Evolutionary conservation across 2,888 invertebrate genomes (phyloP).

Genomic region (Microdon myrmicae): DNA sequence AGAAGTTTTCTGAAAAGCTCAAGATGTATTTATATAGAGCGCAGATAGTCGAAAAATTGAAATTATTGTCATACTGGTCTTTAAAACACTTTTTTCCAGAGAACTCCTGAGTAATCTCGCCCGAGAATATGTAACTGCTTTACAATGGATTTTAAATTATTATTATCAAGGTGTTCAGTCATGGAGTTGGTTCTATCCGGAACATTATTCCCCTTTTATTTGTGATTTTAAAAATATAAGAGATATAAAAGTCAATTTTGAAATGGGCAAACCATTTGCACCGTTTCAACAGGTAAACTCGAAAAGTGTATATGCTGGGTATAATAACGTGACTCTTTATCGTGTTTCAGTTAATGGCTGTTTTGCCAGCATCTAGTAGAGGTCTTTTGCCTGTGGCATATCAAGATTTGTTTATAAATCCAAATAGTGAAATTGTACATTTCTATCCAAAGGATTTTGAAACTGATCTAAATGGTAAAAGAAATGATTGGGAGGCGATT

Average conservation of each 20-base stretch:
- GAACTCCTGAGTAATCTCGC: slow-evolving; percentile 84
- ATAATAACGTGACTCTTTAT: slow-evolving; percentile 1
- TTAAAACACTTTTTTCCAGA: slow-evolving; percentile 67
- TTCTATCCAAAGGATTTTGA: slow-evolving; percentile 93
- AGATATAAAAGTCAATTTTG: slow-evolving; percentile 81
- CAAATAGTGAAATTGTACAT: slow-evolving; percentile 82
- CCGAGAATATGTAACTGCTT: slow-evolving; percentile 88
- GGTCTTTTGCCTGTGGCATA: slow-evolving; percentile 80
- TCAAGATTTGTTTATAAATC: slow-evolving; percentile 80
- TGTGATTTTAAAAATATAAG: slow-evolving; percentile 90
- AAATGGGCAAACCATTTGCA: slow-evolving; percentile 86
- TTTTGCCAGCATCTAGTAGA: slow-evolving; percentile 87
- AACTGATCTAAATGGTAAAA: slow-evolving; percentile 95
- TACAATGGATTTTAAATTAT: slow-evolving; percentile 97
- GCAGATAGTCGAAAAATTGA: too few species aligned
- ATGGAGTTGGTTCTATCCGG: slow-evolving; percentile 99
- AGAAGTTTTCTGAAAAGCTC: too few species aligned
- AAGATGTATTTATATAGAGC: too few species aligned
- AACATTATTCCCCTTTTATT: slow-evolving; percentile 96
- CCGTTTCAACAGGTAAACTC: slow-evolving; percentile 85
- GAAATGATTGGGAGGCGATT: slow-evolving; percentile 96
- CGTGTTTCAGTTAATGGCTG: slow-evolving; percentile 80
- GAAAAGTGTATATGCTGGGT: not conserved
- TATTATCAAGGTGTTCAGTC: slow-evolving; percentile 97
- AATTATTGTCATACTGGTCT: too few species aligned